Evolutionary conservation across 23 tunicate species (phyloP), one percentile per base, ranked within the genome.

Genomic region (Trididemnum clinides): DNA sequence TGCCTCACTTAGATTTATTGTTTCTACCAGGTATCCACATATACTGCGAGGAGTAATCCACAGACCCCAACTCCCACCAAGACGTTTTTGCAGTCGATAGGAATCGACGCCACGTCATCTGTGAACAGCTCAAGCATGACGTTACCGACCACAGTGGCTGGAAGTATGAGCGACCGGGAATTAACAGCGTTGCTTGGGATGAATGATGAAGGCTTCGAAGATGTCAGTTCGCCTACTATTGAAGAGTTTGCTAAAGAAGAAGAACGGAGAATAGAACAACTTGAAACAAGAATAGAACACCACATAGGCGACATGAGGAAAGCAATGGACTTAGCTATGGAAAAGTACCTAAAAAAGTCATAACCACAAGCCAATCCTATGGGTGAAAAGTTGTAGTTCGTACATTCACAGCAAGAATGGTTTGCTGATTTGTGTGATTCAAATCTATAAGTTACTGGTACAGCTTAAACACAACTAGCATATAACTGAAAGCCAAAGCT

Each of bases 21-120:
- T n/a, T n/a, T n/a, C n/a, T n/a, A n/a, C n/a, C n/a, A n/a, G n/a
- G n/a, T n/a, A n/a, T n/a, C n/a, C n/a, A n/a, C n/a, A n/a, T n/a
- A n/a, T n/a, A n/a, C n/a, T n/a, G n/a, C n/a, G n/a, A n/a, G n/a
- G n/a, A n/a, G n/a, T n/a, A n/a, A n/a, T n/a, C n/a, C n/a, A n/a
- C 72, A 64, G 64, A 93, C 98, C 64, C 92, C 98, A 38, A 94
- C 98, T 35, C 98, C 98, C 5, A 94, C 98, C 2, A 72, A 89
- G 26, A 49, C 89, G 38, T 94, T 94, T 64, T 81, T 94, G 0
- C 64, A 72, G 23, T 81, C 90, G 1, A 89, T 89, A 31, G 94
- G 94, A 37, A 77, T 89, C 79, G 85, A 73, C 10, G 66, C 96
- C 12, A 0, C 88, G 1, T 64, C 92, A 19, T 64, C 92, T 15